Conservation (phyloP, 2,888 invertebrate genomes). For the Monoplex corrugatus region DNA sequence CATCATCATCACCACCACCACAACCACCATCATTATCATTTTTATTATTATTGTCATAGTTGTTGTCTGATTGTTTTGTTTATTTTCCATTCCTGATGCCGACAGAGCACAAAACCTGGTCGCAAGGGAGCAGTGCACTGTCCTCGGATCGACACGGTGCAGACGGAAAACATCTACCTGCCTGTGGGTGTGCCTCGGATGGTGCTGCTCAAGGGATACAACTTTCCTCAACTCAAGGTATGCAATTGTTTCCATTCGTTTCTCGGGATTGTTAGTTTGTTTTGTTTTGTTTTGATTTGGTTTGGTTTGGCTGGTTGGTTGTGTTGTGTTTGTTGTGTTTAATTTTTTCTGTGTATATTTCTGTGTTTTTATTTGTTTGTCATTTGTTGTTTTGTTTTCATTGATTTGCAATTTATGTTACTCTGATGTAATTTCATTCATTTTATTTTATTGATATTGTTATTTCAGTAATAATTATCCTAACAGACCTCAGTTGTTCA, state of each 20-base stretch:
- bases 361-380: too few species aligned
- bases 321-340: neutral
- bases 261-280: neutral
- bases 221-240: slow-evolving; percentile 67
- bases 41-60: neutral
- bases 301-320: neutral
- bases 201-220: slow-evolving; percentile 68
- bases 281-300: neutral
- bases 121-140: slow-evolving; percentile 69
- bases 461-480: too few species aligned
- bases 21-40: neutral
- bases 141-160: slow-evolving; percentile 67
- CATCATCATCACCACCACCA: too few species aligned
- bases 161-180: slow-evolving; percentile 67
- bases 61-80: neutral
- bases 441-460: too few species aligned
- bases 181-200: slow-evolving; percentile 68
- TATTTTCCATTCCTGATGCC: neutral
- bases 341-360: neutral
- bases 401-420: neutral
- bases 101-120: slow-evolving; percentile 61
- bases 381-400: neutral
- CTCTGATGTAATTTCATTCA: too few species aligned
- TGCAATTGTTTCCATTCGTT: neutral
- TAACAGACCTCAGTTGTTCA: too few species aligned